These are phyloP conservation scores for Drosophila tristis DNA, from an alignment of 1,140 invertebrate species.

Conservation along the genomic window DNA sequence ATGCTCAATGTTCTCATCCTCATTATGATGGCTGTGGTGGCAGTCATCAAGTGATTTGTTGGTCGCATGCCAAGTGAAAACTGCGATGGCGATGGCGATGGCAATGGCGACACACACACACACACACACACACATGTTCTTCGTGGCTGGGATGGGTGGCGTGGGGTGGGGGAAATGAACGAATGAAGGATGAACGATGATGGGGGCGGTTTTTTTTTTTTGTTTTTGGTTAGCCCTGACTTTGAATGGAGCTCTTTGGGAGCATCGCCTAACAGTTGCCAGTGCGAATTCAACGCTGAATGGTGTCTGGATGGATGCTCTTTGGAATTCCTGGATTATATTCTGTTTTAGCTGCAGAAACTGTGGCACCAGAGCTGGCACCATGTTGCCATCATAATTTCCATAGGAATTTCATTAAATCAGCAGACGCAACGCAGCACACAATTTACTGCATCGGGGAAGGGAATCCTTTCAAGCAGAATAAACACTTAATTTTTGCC, in stretches of 20 bases:
- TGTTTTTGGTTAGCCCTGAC: slow-evolving; percentile 20
- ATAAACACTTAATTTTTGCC: no score
- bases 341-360: no score
- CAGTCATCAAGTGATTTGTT: slow-evolving; percentile 54
- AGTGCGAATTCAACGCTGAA: not conserved
- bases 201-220: not conserved
- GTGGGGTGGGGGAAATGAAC: no score
- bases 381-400: no score
- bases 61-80: slow-evolving; percentile 54
- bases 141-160: no score
- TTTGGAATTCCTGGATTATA: no score
- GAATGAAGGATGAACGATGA: slow-evolving; percentile 1
- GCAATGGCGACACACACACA: slow-evolving; percentile 26
- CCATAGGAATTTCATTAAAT: no score
- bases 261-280: not conserved
- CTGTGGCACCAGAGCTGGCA: no score
- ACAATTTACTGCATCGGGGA: no score
- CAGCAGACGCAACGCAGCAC: no score
- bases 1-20: slow-evolving; percentile 1
- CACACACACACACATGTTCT: slow-evolving; percentile 1
- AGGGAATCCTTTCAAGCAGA: no score
- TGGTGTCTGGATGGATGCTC: not conserved
- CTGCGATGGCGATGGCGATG: slow-evolving; percentile 29
- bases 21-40: slow-evolving; percentile 2
- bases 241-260: not conserved